These are phyloP conservation scores for Stictonetta naevosa DNA, from an alignment of 2,113 vertebrate species.

Conservation along the genomic window DNA sequence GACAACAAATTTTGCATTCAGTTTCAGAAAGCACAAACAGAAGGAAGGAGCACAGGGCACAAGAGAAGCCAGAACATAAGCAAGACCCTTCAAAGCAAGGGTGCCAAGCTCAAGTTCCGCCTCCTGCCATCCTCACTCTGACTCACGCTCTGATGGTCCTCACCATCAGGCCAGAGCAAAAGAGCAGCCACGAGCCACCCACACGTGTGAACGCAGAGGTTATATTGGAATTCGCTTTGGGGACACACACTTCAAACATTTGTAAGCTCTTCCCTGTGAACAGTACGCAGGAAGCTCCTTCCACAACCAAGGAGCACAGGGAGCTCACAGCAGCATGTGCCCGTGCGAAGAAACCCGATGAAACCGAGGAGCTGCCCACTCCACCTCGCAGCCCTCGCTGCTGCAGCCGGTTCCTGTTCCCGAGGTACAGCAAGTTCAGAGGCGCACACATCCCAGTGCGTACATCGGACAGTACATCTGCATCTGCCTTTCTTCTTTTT, in stretches of 20 bases:
- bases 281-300: neutral
- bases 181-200: fast-evolving
- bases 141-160: neutral
- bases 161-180: neutral
- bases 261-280: neutral
- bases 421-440: neutral
- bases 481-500: neutral
- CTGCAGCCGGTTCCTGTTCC: neutral
- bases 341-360: neutral
- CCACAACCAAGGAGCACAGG: neutral
- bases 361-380: neutral
- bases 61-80: neutral
- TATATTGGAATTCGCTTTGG: neutral
- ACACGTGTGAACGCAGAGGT: neutral
- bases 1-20: neutral
- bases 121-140: too few relatives aligned
- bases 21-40: neutral
- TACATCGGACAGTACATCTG: too few relatives aligned
- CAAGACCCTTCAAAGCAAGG: neutral
- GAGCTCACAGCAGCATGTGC: fast-evolving
- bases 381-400: neutral
- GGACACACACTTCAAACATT: neutral
- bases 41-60: fast-evolving
- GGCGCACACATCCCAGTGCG: neutral
- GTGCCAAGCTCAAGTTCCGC: neutral